These are phyloP conservation scores for Oxygymnocypris stewartii DNA, from an alignment of 2,113 vertebrate genomes.

Conservation along the genomic window DNA sequence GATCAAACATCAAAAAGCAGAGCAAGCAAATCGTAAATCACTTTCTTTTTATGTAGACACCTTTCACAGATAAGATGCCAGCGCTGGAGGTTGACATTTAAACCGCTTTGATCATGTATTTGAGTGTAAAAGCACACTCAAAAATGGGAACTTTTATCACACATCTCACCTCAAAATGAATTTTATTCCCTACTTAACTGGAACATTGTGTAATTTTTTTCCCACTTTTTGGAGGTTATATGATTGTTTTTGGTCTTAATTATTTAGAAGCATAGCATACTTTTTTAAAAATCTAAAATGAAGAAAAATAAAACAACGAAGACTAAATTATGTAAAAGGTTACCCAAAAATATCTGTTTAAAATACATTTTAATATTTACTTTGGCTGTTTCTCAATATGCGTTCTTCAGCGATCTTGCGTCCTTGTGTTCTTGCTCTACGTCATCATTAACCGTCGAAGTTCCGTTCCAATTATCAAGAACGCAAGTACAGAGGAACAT, in stretches of 20 bases:
- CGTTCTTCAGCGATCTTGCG: too few species aligned
- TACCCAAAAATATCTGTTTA: background rate
- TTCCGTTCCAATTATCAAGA: too few species aligned
- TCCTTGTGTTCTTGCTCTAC: too few species aligned
- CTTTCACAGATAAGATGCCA: conserved; percentile 35
- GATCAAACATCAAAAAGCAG: conserved; percentile 9
- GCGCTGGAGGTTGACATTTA: conserved; percentile 34
- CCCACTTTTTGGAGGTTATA: background rate
- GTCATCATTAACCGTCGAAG: too few species aligned
- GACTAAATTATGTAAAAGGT: background rate
- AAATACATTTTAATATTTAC: too few species aligned
- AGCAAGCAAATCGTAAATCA: conserved; percentile 17
- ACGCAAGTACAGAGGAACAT: too few species aligned
- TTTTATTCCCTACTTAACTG: background rate
- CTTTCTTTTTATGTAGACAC: conserved; percentile 29
- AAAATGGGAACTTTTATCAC: conserved; percentile 16
- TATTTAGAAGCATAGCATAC: background rate
- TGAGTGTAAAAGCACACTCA: background rate
- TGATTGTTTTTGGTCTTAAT: too few species aligned
- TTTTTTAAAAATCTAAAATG: background rate
- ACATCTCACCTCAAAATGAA: conserved; percentile 15
- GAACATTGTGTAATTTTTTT: background rate
- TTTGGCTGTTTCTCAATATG: too few species aligned
- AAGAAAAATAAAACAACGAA: background rate
- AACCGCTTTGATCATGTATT: conserved; percentile 31